phyloP scores from a whole-genome alignment of 2,888 invertebrate genomes.

The Liodrosophila aerea region DNA sequence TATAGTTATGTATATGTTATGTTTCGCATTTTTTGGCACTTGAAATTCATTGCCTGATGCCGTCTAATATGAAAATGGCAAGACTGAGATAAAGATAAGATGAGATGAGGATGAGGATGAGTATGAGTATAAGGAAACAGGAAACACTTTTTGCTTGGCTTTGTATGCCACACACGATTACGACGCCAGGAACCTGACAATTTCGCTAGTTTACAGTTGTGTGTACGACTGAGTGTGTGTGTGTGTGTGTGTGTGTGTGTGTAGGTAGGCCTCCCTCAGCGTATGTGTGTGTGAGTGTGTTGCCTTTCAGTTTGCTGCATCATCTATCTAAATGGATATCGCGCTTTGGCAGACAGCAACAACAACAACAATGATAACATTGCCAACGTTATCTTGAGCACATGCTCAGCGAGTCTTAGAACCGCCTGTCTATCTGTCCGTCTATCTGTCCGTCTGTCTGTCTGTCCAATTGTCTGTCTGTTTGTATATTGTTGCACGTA shows the following conservation, averaged over 20 bases:
- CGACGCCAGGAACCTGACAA: constrained; percentile 45
- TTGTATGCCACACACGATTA: constrained; percentile 50
- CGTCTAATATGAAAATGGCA: constrained; percentile 9
- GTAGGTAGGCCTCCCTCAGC: neutral
- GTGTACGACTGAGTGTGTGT: constrained; percentile 3
- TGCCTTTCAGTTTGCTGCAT: constrained; percentile 48
- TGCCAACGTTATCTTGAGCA: constrained; percentile 49
- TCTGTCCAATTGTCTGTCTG: constrained; percentile 17
- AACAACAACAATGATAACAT: constrained; percentile 24
- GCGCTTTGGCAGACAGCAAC: constrained; percentile 44
- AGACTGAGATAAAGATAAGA: neutral
- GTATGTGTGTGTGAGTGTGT: constrained; percentile 21
- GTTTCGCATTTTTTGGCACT: constrained; percentile 39
- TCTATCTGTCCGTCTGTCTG: constrained; percentile 6
- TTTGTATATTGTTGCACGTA: constrained; percentile 72
- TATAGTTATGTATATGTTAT: constrained; percentile 8
- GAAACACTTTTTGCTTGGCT: constrained; percentile 19
- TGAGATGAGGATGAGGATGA: neutral
- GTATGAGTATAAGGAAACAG: neutral
- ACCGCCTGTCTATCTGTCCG: constrained; percentile 12
- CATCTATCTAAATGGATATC: constrained; percentile 73
- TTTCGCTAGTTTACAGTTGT: constrained; percentile 51
- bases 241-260: neutral
- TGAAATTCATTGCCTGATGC: constrained; percentile 60
- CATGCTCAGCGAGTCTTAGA: constrained; percentile 39